phyloP scores from a whole-genome alignment of 2,113 vertebrate species.

The Pseudolaguvia tuberculata region DNA sequence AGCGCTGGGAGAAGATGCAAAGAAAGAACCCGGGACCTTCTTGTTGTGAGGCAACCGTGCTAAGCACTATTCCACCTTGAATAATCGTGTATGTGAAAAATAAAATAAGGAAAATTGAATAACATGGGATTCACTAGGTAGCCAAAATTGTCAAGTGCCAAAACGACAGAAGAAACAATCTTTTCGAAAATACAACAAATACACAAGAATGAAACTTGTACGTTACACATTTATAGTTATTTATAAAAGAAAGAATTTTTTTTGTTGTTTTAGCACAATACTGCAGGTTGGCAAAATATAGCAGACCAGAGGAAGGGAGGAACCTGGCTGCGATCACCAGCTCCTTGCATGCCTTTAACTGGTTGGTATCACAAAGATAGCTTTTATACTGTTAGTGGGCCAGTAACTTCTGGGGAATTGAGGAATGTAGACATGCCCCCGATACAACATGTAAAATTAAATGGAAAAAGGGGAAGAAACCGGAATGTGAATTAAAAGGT shows the following conservation, averaged over 20 bases:
- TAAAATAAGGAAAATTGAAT: no score
- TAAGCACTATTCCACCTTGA: no score
- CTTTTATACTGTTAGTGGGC: conserved; percentile 45
- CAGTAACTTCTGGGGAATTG: conserved; percentile 42
- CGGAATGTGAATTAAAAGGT: conserved; percentile 38
- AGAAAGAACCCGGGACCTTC: no score
- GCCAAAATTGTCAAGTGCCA: neutral
- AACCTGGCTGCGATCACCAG: conserved; percentile 30
- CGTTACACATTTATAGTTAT: no score
- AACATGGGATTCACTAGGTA: neutral
- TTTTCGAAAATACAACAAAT: neutral
- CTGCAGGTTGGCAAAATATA: conserved; percentile 23
- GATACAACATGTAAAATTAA: conserved; percentile 39
- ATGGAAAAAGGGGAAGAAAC: conserved; percentile 35
- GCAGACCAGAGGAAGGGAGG: conserved; percentile 17
- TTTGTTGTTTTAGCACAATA: conserved; percentile 39
- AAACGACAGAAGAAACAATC: neutral
- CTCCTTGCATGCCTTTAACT: conserved; percentile 28
- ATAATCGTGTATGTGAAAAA: no score
- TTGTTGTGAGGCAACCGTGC: no score
- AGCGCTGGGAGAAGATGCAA: no score
- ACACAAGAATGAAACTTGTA: neutral
- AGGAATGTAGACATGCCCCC: conserved; percentile 50
- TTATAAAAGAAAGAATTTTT: no score
- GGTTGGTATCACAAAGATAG: conserved; percentile 57